phyloP scores from a whole-genome alignment of 2,888 invertebrate species.

The Limnephilus marmoratus region DNA sequence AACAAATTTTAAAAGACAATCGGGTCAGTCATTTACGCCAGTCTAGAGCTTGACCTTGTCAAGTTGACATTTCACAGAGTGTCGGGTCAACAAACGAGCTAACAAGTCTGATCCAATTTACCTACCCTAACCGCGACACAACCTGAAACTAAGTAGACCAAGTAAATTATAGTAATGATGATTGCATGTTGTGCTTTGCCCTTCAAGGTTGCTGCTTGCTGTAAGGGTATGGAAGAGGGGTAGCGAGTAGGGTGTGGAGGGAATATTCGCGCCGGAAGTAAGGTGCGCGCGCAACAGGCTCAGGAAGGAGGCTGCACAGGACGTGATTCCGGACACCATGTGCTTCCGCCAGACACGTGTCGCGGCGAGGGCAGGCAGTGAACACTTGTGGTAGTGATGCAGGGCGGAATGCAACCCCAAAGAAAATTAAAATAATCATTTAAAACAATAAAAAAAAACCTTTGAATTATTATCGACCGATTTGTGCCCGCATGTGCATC shows the following conservation, averaged over 20 bases:
- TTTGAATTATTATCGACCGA: neutral
- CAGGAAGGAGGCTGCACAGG: conserved; percentile 60
- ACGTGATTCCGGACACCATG: conserved; percentile 61
- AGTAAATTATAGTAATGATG: neutral
- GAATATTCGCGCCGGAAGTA: conserved; percentile 61
- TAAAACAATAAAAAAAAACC: neutral
- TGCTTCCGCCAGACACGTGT: conserved; percentile 54
- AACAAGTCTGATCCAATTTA: neutral
- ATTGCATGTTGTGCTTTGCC: neutral
- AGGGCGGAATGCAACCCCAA: neutral
- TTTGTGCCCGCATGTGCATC: too few species aligned
- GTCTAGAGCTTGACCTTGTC: neutral
- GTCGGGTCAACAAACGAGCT: neutral
- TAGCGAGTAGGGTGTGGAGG: conserved; percentile 6
- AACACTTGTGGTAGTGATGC: conserved; percentile 23
- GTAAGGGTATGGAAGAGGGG: neutral
- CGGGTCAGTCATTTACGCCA: neutral
- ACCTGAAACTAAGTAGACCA: neutral
- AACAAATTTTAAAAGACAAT: neutral
- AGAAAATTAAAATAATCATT: neutral
- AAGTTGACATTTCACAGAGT: neutral
- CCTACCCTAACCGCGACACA: neutral
- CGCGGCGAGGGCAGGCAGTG: conserved; percentile 24
- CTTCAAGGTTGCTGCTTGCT: conserved; percentile 46
- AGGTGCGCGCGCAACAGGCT: conserved; percentile 63